Evolutionary conservation across 1,140 invertebrate species (phyloP).

Genomic region (Dendrolimus punctatus): DNA sequence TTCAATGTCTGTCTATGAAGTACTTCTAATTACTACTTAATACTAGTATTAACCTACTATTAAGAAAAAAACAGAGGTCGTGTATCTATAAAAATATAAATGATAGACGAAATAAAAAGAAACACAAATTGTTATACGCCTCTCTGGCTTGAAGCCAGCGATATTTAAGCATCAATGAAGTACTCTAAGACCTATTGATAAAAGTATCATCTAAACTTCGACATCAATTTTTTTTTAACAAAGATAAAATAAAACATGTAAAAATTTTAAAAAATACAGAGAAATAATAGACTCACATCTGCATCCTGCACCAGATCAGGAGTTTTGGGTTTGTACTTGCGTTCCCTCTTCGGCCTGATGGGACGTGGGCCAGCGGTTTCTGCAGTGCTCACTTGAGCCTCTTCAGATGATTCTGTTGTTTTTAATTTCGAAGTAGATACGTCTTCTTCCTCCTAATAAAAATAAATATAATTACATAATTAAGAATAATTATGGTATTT

Average conservation of each 20-base stretch:
- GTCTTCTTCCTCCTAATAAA: slow-evolving; percentile 51
- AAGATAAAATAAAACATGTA: neutral
- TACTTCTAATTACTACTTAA: no score
- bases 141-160: no score
- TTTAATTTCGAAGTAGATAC: slow-evolving; percentile 47
- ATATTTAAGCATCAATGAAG: slow-evolving; percentile 1
- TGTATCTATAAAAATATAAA: no score
- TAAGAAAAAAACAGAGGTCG: no score
- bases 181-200: neutral
- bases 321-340: slow-evolving; percentile 48
- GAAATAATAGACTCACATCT: slow-evolving; percentile 74
- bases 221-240: neutral
- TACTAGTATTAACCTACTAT: no score
- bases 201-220: no score
- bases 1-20: no score
- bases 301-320: slow-evolving; percentile 76
- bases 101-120: no score
- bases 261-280: neutral
- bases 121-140: no score
- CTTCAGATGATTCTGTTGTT: slow-evolving; percentile 32
- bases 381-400: slow-evolving; percentile 23
- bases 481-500: neutral
- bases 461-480: neutral
- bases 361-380: slow-evolving; percentile 23
- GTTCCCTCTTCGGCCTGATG: slow-evolving; percentile 27